phyloP scores from a whole-genome alignment of 2,888 invertebrate genomes.

The Pyrgus malvae region DNA sequence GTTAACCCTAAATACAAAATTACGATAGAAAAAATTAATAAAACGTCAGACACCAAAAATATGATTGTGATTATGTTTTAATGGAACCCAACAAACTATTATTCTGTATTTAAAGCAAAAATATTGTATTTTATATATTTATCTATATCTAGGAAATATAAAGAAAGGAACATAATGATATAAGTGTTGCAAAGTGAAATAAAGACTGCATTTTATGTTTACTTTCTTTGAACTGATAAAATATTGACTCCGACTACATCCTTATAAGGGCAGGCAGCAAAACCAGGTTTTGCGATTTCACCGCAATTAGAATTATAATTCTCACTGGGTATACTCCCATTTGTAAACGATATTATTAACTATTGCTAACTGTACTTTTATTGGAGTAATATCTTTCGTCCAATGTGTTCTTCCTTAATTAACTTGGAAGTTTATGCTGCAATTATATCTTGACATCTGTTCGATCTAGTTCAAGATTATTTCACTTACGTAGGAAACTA shows the following conservation, averaged over 20 bases:
- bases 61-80: no score
- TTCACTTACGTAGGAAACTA: no score
- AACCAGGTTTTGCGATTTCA: constrained; percentile 41
- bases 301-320: constrained; percentile 52
- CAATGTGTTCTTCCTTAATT: constrained; percentile 33
- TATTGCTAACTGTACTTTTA: constrained; percentile 14
- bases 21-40: no score
- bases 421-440: constrained; percentile 6
- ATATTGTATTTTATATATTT: no score
- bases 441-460: neutral
- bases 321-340: constrained; percentile 33
- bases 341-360: constrained; percentile 18
- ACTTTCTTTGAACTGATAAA: constrained; percentile 18
- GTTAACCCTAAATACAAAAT: no score
- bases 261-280: constrained; percentile 34
- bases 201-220: constrained; percentile 17
- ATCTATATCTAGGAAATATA: no score
- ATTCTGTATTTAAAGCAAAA: no score
- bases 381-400: constrained; percentile 5
- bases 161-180: no score
- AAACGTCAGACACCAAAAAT: no score
- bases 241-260: constrained; percentile 19
- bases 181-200: constrained; percentile 4
- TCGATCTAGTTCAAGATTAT: neutral
- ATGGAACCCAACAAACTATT: no score